Base-by-base conservation (phyloP, 2,113 vertebrate species). In the Istiophorus platypterus region DNA sequence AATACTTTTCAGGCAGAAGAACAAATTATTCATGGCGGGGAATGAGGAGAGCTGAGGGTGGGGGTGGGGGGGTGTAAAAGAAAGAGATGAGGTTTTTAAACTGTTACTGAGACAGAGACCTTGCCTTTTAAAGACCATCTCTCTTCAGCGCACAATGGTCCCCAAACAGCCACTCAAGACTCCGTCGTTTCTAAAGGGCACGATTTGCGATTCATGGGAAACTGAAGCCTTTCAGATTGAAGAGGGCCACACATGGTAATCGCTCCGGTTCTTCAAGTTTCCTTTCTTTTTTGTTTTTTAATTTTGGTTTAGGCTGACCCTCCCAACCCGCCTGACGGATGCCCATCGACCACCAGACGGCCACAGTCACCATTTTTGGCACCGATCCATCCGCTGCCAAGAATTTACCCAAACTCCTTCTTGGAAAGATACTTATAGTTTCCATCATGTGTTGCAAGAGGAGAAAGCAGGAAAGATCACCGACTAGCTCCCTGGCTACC, bases 61-160 rank as follows among this genome's bases (percentile, higher is more conserved):
- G 0, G 26, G 26, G 11, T 4, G 17, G 1, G 13, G 22, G 51
- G 14, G 26, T 15, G 29, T 47, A 10, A 49, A 37, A 39, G n/a
- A 65, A 51, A 52, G 51, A 41, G 22, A 72, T 39, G 27, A 56
- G 27, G 39, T 45, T 84, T 70, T 80, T 57, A 65, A 81, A 79
- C 51, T 24, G 70, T 72, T 66, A 68, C 57, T 20, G 68, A 70
- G 63, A 81, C 17, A 0, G 66, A 69, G 84, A 86, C 76, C 89
- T 85, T 82, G 65, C 8, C 58, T 85, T 65, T 75, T 75, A 74
- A 67, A 89, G 82, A 64, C 31, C 39, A 61, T 24, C 57, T 61
- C 27, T 41, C 75, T 73, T 62, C 63, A 17, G 2, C 5, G 70
- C 77, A 62, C n/a, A 7, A 45, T 58, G 37, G 26, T 15, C 39